Evolutionary conservation across 2,113 vertebrate species (phyloP), one percentile per base, ranked within the genome.

Genomic region (Festucalex cinctus): DNA sequence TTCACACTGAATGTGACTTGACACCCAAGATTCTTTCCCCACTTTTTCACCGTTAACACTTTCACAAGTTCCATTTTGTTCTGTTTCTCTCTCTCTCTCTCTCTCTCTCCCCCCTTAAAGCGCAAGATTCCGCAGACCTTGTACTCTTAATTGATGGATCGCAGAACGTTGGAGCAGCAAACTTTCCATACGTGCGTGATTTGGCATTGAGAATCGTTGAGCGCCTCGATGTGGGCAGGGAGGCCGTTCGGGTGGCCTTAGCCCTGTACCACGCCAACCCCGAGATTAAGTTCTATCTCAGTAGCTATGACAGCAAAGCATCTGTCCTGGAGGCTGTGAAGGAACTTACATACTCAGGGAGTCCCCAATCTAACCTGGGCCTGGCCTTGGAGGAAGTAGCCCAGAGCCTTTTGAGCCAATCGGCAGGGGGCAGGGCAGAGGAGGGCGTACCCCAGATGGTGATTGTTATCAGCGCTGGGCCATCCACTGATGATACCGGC

Each of bases 131-230:
- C 48, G 94, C 95, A 91, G 97, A 99, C 94, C 90, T 99, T 91
- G 89, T 99, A 92, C 93, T 99, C 95, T 95, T 99, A 95, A 96
- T 99, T 98, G 97, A 99, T 1, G 97, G 95, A 96, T 99, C 97
- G 92, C 83, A 97, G 93, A 95, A 94, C 93, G 87, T 96, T 93
- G 96, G 95, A 95, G 84, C 93, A 85, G 86, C 82, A 92, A 91
- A 96, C 94, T 98, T 99, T 83, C 90, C 88, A 86, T 86, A 83
- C 89, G 89, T 98, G 88, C 93, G 92, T 44, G 91, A 95, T 93
- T 94, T 97, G 92, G 93, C 94, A 92, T 89, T 95, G 89, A 95
- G 89, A 95, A 88, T 98, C 91, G 90, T 99, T 93, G 94, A 96
- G 80, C 88, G 16, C 86, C 94, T 99, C 78, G 89, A 93, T 80